These are phyloP conservation scores for Ammodytes dubius DNA, from an alignment of 2,113 vertebrate genomes.

Conservation along the genomic window DNA sequence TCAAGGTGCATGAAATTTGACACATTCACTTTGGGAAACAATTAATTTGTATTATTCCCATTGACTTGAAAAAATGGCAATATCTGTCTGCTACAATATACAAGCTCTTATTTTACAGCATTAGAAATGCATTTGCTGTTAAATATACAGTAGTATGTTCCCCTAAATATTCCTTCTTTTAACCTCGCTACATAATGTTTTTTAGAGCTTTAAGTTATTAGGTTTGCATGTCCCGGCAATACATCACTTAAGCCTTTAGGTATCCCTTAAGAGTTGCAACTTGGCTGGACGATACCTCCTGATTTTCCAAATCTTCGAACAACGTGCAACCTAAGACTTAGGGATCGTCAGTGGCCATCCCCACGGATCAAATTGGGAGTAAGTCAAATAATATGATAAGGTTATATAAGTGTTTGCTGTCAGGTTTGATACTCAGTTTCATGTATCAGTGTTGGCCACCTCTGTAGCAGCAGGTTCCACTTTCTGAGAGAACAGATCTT, in stretches of 20 bases:
- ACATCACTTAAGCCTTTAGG: constrained; percentile 3
- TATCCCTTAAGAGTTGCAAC: constrained; percentile 14
- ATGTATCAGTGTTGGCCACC: constrained; percentile 42
- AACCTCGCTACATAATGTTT: constrained; percentile 3
- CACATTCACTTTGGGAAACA: constrained; percentile 1
- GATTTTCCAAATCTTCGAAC: constrained; percentile 29
- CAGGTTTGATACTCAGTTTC: constrained; percentile 57
- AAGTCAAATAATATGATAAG: constrained; percentile 45
- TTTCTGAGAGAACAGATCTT: constrained; percentile 28
- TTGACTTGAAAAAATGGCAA: constrained; percentile 18
- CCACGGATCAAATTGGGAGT: constrained; percentile 26
- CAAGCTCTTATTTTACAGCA: neutral
- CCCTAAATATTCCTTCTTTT: neutral
- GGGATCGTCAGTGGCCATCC: constrained; percentile 38
- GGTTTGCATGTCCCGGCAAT: constrained; percentile 17
- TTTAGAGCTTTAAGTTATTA: constrained; percentile 14
- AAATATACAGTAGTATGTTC: neutral
- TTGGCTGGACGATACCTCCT: constrained; percentile 9
- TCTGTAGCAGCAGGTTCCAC: constrained; percentile 29
- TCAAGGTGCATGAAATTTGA: constrained; percentile 21
- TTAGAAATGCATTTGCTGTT: neutral
- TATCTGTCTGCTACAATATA: neutral
- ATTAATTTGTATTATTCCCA: constrained; percentile 24
- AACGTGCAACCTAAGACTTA: constrained; percentile 40
- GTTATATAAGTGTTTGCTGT: constrained; percentile 59